Conservation (phyloP, 2,888 invertebrate genomes). For the Odontomyia ornata region DNA sequence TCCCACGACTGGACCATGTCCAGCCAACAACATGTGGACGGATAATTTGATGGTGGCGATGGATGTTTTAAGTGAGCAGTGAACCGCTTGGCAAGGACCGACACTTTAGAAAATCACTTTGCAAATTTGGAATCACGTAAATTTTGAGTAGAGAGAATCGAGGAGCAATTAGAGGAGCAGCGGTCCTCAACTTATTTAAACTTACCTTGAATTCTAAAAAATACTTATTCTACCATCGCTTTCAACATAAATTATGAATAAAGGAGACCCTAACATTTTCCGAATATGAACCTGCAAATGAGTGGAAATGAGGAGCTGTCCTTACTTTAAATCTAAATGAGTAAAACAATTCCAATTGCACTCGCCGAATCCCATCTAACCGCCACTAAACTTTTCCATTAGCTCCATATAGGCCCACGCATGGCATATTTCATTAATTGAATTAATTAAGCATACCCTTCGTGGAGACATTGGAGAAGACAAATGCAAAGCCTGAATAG, state of each 20-base stretch:
- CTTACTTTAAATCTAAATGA: no score
- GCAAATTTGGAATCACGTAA: constrained; percentile 50
- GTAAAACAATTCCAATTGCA: no score
- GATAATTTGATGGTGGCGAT: constrained; percentile 3
- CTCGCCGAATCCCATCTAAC: no score
- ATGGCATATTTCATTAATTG: constrained; percentile 51
- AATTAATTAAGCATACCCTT: constrained; percentile 51
- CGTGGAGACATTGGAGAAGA: neutral
- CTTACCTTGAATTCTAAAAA: no score
- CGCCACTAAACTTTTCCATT: no score
- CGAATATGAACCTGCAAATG: no score
- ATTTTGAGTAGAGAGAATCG: neutral
- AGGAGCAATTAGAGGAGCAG: neutral
- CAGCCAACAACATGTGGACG: constrained; percentile 7
- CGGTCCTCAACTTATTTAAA: neutral
- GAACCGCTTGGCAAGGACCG: neutral
- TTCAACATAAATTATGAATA: no score
- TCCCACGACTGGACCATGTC: constrained; percentile 27
- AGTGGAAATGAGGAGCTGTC: no score
- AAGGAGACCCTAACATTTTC: no score
- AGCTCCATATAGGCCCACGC: constrained; percentile 38
- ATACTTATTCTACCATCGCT: no score
- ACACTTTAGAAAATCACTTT: constrained; percentile 20
- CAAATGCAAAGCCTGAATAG: neutral
- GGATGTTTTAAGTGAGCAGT: neutral